phyloP scores from a whole-genome alignment of 2,888 invertebrate genomes.

The Kryphioiulus occultus region DNA sequence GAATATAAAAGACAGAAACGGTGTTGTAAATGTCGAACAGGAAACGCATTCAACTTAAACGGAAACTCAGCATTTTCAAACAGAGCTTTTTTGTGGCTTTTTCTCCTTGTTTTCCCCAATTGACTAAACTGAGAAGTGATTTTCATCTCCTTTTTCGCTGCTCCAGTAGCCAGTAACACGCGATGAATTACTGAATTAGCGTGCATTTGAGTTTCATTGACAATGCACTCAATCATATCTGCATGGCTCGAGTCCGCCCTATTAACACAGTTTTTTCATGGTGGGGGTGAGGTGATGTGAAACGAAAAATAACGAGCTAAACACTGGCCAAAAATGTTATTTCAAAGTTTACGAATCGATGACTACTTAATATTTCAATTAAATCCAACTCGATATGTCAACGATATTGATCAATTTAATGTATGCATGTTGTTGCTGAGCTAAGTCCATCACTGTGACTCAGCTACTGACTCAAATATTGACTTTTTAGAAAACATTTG shows the following conservation, averaged over 20 bases:
- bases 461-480: no score
- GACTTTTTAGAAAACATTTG: no score
- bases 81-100: neutral
- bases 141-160: neutral
- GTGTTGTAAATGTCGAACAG: neutral
- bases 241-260: neutral
- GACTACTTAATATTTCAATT: neutral
- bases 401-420: no score
- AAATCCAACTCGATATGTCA: neutral
- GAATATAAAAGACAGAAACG: neutral
- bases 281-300: neutral
- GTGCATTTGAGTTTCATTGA: neutral
- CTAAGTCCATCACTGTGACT: no score
- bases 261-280: neutral
- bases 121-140: neutral
- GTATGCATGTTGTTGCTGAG: no score
- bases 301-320: neutral
- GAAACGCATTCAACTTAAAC: neutral
- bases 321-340: neutral
- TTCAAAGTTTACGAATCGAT: neutral
- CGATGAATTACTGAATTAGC: neutral
- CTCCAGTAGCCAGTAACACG: neutral
- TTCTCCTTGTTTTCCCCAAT: neutral
- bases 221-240: neutral
- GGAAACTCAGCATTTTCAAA: neutral